Evolutionary conservation across 2,113 vertebrate species (phyloP), one percentile per base, ranked within the genome.

Genomic region (Deroptyus accipitrinus): DNA sequence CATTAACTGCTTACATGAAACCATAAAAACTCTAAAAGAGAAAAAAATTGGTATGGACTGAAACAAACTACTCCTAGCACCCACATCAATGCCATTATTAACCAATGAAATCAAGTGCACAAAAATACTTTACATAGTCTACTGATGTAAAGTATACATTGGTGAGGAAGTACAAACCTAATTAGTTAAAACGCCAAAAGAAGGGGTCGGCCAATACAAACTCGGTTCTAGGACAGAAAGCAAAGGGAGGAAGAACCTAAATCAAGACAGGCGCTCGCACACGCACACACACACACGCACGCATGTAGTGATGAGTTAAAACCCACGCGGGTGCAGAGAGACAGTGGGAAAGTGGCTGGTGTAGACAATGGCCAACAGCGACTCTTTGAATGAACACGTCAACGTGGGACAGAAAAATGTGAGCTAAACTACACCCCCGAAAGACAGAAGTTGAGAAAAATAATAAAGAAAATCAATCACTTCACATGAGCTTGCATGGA

Each of bases 1-100:
- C 98, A 99, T 98, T 85, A 96, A 99, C 98, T 98, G 98, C 98
- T 98, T 98, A 99, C 98, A 99, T 88, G 97, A 99, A 99, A 98
- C 97, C 97, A 98, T 96, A 98, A 97, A 94, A 98, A 97, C 97
- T 97, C 95, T 95, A 95, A 95, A 92, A 95, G 94, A 96, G 83
- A 57, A 55, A 23, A 98, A 98, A 94, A 94, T 96, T 62, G 96
- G 84, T 88, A 98, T 98, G 97, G 98, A 98, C 97, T 97, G 97
- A 97, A 98, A 98, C 93, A 97, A 98, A 97, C 98, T 98, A 98
- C 94, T 97, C 97, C 98, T 98, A 98, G 96, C 97, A 97, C 97
- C 98, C 98, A 99, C 98, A 97, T 96, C 97, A 98, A 98, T 94
- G 98, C 97, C 84, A 91, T 96, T 79, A 92, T 82, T 91, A 98